Conservation (phyloP, 1,140 invertebrate genomes). For the Drosophila lowei region DNA sequence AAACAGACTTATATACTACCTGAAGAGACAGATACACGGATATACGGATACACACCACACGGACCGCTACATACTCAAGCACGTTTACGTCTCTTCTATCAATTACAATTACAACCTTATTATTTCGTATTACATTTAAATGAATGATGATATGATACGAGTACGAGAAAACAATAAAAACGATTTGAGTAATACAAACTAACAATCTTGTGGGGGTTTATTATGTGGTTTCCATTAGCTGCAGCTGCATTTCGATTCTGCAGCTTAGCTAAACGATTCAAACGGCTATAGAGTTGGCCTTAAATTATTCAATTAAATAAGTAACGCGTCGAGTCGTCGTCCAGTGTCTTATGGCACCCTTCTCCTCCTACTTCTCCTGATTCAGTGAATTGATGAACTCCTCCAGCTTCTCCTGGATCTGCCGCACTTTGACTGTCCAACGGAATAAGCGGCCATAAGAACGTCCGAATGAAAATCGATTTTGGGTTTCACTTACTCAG, state of each 20-base stretch:
- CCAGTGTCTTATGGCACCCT: slow-evolving; percentile 60
- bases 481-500: slow-evolving; percentile 87
- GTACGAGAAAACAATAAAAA: slow-evolving; percentile 49
- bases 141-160: slow-evolving; percentile 30
- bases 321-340: slow-evolving; percentile 49
- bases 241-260: slow-evolving; percentile 30
- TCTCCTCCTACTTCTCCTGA: slow-evolving; percentile 88
- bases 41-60: slow-evolving; percentile 43
- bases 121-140: slow-evolving; percentile 56
- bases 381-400: slow-evolving; percentile 98
- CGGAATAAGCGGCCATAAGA: not conserved
- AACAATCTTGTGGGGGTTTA: slow-evolving; percentile 65
- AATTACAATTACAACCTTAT: slow-evolving; percentile 43
- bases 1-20: slow-evolving; percentile 38
- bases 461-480: not conserved
- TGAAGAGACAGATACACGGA: slow-evolving; percentile 25
- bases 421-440: slow-evolving; percentile 96
- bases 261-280: slow-evolving; percentile 56
- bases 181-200: slow-evolving; percentile 69
- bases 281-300: slow-evolving; percentile 53
- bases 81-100: slow-evolving; percentile 52
- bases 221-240: slow-evolving; percentile 26
- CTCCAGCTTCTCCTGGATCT: slow-evolving; percentile 99
- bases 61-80: slow-evolving; percentile 51
- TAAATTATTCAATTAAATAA: slow-evolving; percentile 67